Base-by-base conservation (phyloP, 2,797 vertebrate genomes). In the Mareca penelope region DNA sequence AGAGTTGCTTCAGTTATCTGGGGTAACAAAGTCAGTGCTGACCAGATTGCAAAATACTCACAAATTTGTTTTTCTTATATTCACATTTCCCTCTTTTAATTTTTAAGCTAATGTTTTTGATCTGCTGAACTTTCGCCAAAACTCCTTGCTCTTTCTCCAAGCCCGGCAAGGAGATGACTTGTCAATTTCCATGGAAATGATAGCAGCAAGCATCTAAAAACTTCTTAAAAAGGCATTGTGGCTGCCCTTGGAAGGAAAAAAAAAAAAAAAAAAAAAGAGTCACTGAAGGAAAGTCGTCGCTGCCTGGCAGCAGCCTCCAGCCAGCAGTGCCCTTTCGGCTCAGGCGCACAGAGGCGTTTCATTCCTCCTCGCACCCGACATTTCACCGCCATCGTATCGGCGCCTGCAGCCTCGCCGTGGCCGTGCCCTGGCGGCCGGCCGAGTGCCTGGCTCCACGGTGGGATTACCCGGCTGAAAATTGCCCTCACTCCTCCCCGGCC, bases 341-440 rank as follows among this genome's bases (percentile, higher is more conserved):
- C 7, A 8, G 17, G 9, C 8, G 0, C 35, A 2, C 2, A 1
- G 26, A 8, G 12, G 12, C 1, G 0, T 0, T 33, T 2, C n/a
- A 1, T 40, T 12, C 1, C 4, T 1, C 19, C 10, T 2, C 8
- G 0, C 4, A 23, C 12, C 4, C 2, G 0, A 2, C 7, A 5
- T 21, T 29, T 19, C 22, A 3, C 21, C 9, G 7, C 6, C 4
- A 15, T 17, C 5, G 1, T 2, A 60, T 12, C n/a, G 7, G 12
- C 3, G n/a, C 52, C 1, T 55, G 42, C 61, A 6, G 26, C 28
- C 31, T 2, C 1, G 53, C 21, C 5, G 7, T 1, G n/a, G 10
- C 48, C 37, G 2, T 3, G 6, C 23, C 29, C 23, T 50, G 48
- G 24, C 7, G 6, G 28, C 26, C 13, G 9, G 42, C 53, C 22